Conservation (phyloP, 53 echinoderm and acorn worm genomes). For the Zoroaster sp. region DNA sequence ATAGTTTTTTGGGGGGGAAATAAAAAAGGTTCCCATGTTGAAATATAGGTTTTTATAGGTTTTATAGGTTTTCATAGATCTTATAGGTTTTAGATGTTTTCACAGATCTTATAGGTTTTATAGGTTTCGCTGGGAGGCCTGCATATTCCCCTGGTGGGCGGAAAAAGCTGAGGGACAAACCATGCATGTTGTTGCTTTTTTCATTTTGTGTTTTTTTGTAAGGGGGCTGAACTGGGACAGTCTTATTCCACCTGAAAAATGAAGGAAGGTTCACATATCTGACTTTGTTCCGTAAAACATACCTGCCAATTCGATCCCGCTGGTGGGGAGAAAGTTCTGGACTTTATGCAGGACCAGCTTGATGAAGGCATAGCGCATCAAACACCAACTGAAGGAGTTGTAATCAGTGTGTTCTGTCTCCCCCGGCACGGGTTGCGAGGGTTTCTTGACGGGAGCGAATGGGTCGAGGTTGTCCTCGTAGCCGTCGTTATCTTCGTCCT, state of each 20-base stretch:
- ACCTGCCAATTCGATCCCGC: slow-evolving; percentile 97
- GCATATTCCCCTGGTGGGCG: no score
- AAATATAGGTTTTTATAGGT: no score
- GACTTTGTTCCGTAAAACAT: not conserved
- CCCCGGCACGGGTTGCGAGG: slow-evolving; percentile 46
- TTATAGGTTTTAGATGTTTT: no score
- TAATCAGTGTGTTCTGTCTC: slow-evolving; percentile 77
- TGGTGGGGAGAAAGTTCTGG: slow-evolving; percentile 78
- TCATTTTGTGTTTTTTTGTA: no score
- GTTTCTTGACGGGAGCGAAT: slow-evolving; percentile 34
- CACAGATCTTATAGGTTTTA: no score
- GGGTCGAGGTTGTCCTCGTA: slow-evolving; percentile 48
- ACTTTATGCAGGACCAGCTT: slow-evolving; percentile 80
- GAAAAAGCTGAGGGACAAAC: no score
- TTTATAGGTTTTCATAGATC: no score
- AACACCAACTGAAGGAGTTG: slow-evolving; percentile 98
- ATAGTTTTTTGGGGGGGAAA: no score
- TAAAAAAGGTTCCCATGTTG: no score
- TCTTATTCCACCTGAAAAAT: not conserved
- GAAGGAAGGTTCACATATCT: not conserved
- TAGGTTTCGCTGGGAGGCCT: no score
- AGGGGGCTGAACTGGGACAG: no score
- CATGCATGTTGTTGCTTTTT: no score
- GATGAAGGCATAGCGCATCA: slow-evolving; percentile 88
- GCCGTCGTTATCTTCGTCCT: slow-evolving; percentile 68